These are phyloP conservation scores for Zaprionus ghesquierei DNA, from an alignment of 1,140 invertebrate genomes.

Conservation along the genomic window DNA sequence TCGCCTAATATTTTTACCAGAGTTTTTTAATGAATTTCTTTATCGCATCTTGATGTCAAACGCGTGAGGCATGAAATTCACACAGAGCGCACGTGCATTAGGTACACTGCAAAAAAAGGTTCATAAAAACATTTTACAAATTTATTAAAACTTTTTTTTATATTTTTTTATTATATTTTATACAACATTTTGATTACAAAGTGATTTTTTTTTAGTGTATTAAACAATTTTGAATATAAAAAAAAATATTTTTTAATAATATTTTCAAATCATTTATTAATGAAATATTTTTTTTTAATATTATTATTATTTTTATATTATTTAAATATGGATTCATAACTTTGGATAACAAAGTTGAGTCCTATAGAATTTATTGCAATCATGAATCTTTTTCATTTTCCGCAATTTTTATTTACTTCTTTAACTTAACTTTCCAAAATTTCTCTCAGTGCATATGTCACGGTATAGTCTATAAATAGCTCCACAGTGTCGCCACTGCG, in stretches of 20 bases:
- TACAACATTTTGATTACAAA: too few relatives aligned
- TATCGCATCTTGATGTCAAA: conserved; percentile 58
- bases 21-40: conserved; percentile 55
- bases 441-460: neutral
- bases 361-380: too few relatives aligned
- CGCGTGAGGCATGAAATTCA: conserved; percentile 60
- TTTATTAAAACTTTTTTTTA: neutral
- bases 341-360: neutral
- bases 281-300: too few relatives aligned
- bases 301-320: too few relatives aligned
- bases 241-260: too few relatives aligned
- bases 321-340: too few relatives aligned
- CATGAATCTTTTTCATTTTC: neutral
- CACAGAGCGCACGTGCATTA: conserved; percentile 3
- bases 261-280: too few relatives aligned
- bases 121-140: neutral
- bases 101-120: neutral
- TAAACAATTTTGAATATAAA: too few relatives aligned
- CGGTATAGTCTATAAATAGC: conserved; percentile 2
- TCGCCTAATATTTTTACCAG: neutral
- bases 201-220: too few relatives aligned
- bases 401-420: neutral
- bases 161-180: too few relatives aligned
- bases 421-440: neutral
- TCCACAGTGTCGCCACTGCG: neutral